Evolutionary conservation across 1,140 invertebrate species (phyloP).

Genomic region (Uloborus diversus): DNA sequence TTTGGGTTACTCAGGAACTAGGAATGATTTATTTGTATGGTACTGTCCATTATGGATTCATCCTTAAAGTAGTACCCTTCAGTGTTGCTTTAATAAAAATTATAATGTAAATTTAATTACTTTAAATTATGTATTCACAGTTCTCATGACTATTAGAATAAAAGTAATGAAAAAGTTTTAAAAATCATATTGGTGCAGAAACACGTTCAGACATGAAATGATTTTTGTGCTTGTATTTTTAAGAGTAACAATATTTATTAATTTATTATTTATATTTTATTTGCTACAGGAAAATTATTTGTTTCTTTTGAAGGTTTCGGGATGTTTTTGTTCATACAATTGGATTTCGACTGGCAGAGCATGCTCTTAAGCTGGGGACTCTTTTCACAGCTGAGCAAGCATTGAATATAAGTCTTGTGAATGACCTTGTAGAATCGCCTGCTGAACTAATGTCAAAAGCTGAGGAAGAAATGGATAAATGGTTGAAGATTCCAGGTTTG

Average conservation of each 20-base stretch:
- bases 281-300: background rate
- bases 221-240: background rate
- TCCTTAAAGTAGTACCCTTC: no score
- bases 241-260: background rate
- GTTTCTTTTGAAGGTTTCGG: slow-evolving; percentile 8
- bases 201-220: no score
- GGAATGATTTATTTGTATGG: no score
- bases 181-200: no score
- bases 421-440: slow-evolving; percentile 33
- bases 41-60: no score
- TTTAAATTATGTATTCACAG: no score
- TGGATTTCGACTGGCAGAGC: slow-evolving; percentile 14
- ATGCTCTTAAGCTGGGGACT: slow-evolving; percentile 22
- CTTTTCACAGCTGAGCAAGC: slow-evolving; percentile 40
- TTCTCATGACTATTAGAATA: no score
- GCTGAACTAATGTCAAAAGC: slow-evolving; percentile 16
- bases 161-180: no score
- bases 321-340: slow-evolving; percentile 14
- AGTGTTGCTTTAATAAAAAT: no score
- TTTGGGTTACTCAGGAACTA: no score
- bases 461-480: slow-evolving; percentile 21
- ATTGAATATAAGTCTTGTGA: slow-evolving; percentile 12
- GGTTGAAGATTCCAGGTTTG: slow-evolving; percentile 43
- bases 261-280: background rate
- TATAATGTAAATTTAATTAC: no score